Evolutionary conservation across 2,113 vertebrate genomes (phyloP).

Genomic region (Taxidea taxus): DNA sequence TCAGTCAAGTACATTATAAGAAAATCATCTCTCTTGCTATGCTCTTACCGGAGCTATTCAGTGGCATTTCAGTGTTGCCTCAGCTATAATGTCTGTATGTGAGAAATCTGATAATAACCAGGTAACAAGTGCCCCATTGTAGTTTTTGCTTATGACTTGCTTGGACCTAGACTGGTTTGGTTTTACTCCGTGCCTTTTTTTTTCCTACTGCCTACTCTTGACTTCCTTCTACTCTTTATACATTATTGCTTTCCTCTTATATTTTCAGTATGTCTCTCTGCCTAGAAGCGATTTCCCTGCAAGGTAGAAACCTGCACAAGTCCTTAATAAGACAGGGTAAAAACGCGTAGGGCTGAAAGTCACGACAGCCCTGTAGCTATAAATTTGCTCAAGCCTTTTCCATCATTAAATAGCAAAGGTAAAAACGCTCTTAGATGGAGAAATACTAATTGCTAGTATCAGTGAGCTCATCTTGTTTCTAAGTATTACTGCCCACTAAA

Average conservation of each 20-base stretch:
- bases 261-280: neutral
- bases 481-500: neutral
- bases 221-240: neutral
- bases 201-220: neutral
- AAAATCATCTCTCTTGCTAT: neutral
- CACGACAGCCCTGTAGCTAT: rapidly evolving
- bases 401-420: neutral
- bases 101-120: neutral
- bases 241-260: neutral
- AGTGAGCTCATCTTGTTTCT: neutral
- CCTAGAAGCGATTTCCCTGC: neutral
- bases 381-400: neutral
- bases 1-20: neutral
- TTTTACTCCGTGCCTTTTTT: neutral
- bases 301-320: neutral
- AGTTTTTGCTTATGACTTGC: neutral
- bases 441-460: neutral
- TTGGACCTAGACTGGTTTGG: neutral
- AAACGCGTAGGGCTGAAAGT: neutral
- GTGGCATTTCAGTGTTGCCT: neutral
- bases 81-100: no score
- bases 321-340: neutral
- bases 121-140: neutral
- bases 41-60: rapidly evolving
- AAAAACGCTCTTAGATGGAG: neutral